Base-by-base conservation (phyloP, 2,888 invertebrate species). In the Acanthococcus lagerstroemiae region DNA sequence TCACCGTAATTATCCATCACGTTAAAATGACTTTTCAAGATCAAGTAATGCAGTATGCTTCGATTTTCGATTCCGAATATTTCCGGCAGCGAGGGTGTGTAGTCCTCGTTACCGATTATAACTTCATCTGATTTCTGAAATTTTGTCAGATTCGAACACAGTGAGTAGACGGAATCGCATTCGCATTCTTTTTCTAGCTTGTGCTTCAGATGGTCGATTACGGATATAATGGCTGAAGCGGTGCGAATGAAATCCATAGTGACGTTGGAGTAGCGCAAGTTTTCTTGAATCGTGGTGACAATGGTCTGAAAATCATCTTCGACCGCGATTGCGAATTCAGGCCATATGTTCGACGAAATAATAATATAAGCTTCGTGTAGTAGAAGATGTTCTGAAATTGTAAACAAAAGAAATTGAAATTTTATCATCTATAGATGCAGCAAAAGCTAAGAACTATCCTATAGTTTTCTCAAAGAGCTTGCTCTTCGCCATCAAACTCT, bases 241-340 rank as follows among this genome's bases (percentile, higher is more conserved):
- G 57, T 61, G 37, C 60, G 45, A 17, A 68, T 50, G 17, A 68
- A 66, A 25, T 61, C 48, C 66, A 68, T 63, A 1, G 63, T 65
- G 3, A 67, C 56, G 25, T 67, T 67, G 1, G 56, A 46, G 52
- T 66, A 26, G 5, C 22, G 19, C 15, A 50, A 24, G 24, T 55
- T 66, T 12, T 66, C 30, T 57, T 56, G 46, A 15, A 56, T 37
- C 5, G 48, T 44, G 2, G 55, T 55, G 9, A 55, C 48, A 3
- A 66, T 48, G 2, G 48, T 24, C 21, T 66, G 55, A 27, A 66
- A 56, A 24, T 66, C 56, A 17, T 56, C 57, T 57, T 66, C 66
- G 6, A 56, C 50, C 12, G 66, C 56, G 12, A 66, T 48, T 5
- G 45, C 46, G 22, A 56, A 56, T 37, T 66, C 66, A 7, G 56